Conservation (phyloP, 1,140 invertebrate species). For the Uloborus diversus region DNA sequence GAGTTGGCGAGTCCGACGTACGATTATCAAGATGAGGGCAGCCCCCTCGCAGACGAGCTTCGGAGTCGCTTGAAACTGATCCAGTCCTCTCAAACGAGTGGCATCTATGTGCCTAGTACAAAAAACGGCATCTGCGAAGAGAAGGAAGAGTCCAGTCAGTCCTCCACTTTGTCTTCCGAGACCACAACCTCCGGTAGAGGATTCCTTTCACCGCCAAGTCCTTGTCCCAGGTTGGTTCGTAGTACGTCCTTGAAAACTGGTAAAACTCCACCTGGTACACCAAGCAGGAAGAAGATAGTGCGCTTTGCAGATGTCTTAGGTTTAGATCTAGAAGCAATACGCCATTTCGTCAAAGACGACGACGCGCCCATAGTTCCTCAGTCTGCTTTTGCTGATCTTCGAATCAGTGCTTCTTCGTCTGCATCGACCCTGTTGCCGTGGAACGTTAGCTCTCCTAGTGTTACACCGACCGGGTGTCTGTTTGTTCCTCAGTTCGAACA, state of each 20-base stretch:
- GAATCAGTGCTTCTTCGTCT: slow-evolving; percentile 74
- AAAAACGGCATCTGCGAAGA: slow-evolving; percentile 25
- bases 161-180: background rate
- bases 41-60: slow-evolving; percentile 41
- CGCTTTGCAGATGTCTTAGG: slow-evolving; percentile 94
- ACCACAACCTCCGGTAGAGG: background rate
- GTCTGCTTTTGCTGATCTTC: slow-evolving; percentile 73
- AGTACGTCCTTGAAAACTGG: slow-evolving; percentile 88
- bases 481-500: slow-evolving; percentile 88
- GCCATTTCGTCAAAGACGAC: slow-evolving; percentile 67
- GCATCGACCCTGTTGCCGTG: slow-evolving; percentile 85
- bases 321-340: slow-evolving; percentile 87
- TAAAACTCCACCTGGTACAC: slow-evolving; percentile 63
- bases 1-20: slow-evolving; percentile 41
- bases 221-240: slow-evolving; percentile 63
- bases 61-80: slow-evolving; percentile 9
- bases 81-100: slow-evolving; percentile 1
- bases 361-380: slow-evolving; percentile 87
- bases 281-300: slow-evolving; percentile 90
- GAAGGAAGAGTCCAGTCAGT: background rate
- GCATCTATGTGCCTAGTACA: slow-evolving; percentile 7
- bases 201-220: slow-evolving; percentile 3
- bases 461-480: slow-evolving; percentile 5
- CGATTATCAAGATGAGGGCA: slow-evolving; percentile 22
- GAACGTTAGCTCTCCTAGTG: slow-evolving; percentile 18